Conservation (phyloP, 92 coral and sea anemone genomes). For the Pocillopora meandrina region DNA sequence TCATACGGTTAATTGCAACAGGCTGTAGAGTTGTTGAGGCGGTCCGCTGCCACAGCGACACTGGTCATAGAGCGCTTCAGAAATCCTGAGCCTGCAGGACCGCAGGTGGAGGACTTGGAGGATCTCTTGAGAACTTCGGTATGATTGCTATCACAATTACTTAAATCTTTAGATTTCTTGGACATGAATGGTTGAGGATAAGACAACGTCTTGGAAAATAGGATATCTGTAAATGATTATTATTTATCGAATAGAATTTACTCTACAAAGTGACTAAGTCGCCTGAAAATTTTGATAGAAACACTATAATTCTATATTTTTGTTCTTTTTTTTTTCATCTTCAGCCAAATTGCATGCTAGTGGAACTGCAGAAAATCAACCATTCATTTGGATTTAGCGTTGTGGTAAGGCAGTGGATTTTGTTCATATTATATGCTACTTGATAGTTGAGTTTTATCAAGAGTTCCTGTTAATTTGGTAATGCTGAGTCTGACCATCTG, state of each 20-base stretch:
- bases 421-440: background rate
- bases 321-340: background rate
- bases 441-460: background rate
- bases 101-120: slow-evolving; percentile 75
- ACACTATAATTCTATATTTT: background rate
- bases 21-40: slow-evolving; percentile 92
- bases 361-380: slow-evolving; percentile 88
- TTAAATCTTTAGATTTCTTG: no score
- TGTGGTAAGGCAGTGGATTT: slow-evolving; percentile 72
- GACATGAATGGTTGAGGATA: no score
- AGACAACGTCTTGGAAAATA: no score
- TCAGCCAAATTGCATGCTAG: slow-evolving; percentile 94
- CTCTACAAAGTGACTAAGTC: background rate
- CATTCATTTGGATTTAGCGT: slow-evolving; percentile 98
- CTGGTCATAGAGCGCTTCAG: slow-evolving; percentile 84
- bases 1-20: slow-evolving; percentile 1
- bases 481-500: no score
- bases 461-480: background rate
- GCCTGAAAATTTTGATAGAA: background rate
- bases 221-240: no score
- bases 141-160: slow-evolving; percentile 8
- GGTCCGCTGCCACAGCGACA: slow-evolving; percentile 87
- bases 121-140: slow-evolving; percentile 78
- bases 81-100: slow-evolving; percentile 69
- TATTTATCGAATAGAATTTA: background rate